Evolutionary conservation across 2,113 vertebrate species (phyloP), one percentile per base, ranked within the genome.

Genomic region (Odocoileus virginianus): DNA sequence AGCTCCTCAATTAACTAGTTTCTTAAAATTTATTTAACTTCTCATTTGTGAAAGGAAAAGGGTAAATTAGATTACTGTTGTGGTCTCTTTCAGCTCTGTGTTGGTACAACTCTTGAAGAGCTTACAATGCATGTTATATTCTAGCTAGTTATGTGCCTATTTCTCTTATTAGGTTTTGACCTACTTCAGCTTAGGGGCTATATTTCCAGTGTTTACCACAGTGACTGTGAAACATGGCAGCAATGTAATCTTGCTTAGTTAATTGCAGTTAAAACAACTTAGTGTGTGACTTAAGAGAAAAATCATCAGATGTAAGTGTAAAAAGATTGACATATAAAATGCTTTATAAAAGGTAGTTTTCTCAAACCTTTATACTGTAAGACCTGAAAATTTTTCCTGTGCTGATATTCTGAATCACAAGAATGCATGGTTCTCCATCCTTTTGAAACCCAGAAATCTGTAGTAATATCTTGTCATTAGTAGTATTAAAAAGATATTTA

Each of bases 361-460:
- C 85, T 94, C 71, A 86, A 45, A 40, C 25, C 16, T 79, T 76
- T 78, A 54, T 94, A 79, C 86, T 96, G n/a, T 94, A 88, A 91
- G 55, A 50, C 57, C 16, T 76, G 13, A 74, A 95, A 76, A 57
- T 33, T 58, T 94, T 25, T 94, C 40, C 6, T 52, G 0, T 45
- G 50, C 11, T 84, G 16, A 83, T 83, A 83, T 82, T 92, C 40
- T 96, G 19, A 92, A 0, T 89, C 87, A 33, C 1, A 74, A 87
- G 50, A 84, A 74, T 74, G 25, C 76, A 36, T 40, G 67, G 43
- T 60, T 91, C n/a, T 79, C 21, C 14, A 57, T 95, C 7, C 6
- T 82, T 94, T 94, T 89, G 60, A 89, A 45, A 92, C 23, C 21
- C 60, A 47, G 30, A 86, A 90, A 92, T 27, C 55, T 84, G 54